phyloP scores from a whole-genome alignment of 2,888 invertebrate species.

The Ochropleura plecta region DNA sequence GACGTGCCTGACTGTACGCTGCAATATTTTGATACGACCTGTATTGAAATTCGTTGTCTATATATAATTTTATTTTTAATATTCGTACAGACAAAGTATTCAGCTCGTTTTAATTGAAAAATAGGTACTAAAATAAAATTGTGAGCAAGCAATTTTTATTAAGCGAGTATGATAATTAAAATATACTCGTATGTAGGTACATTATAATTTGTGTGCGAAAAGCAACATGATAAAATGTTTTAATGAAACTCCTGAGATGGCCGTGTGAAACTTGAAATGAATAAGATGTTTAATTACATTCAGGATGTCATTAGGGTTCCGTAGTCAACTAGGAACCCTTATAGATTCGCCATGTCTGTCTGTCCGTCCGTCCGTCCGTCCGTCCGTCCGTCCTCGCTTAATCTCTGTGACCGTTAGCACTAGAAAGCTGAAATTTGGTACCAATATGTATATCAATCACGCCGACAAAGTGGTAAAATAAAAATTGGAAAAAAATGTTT shows the following conservation, averaged over 20 bases:
- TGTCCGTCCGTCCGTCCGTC: too few species aligned
- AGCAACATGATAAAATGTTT: constrained; percentile 6
- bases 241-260: background rate
- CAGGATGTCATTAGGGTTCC: constrained; percentile 13
- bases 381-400: too few species aligned
- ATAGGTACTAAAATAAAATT: background rate
- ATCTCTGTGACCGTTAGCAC: too few species aligned
- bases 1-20: background rate
- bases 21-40: background rate
- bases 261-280: constrained; percentile 31
- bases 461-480: too few species aligned
- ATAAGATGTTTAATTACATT: background rate
- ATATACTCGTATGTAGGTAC: background rate
- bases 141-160: background rate
- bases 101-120: background rate
- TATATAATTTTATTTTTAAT: background rate
- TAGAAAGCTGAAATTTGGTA: too few species aligned
- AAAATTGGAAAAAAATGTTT: too few species aligned
- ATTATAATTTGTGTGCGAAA: constrained; percentile 16
- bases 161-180: background rate
- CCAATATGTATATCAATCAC: too few species aligned
- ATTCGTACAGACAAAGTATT: background rate
- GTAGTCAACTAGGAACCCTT: too few species aligned
- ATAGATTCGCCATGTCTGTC: too few species aligned
- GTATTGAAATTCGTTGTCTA: background rate